These are phyloP conservation scores for Frankliniella fusca DNA, from an alignment of 2,888 invertebrate species.

Conservation along the genomic window DNA sequence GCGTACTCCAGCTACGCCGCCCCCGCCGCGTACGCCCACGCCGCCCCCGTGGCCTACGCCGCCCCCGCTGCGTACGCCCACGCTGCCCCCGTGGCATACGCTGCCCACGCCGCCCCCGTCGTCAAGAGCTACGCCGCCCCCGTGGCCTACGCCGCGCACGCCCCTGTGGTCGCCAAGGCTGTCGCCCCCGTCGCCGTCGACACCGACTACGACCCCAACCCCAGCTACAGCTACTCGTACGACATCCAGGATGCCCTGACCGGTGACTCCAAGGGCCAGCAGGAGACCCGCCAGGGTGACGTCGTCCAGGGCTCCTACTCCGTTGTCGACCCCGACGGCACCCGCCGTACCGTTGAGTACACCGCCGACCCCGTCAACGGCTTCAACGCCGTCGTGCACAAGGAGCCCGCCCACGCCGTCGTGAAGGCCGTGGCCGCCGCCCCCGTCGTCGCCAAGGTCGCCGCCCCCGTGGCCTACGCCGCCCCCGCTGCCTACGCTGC, in stretches of 20 bases:
- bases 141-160: conserved; percentile 42
- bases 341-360: too few relatives aligned
- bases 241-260: conserved; percentile 54
- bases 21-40: conserved; percentile 35
- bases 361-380: background rate
- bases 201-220: conserved; percentile 51
- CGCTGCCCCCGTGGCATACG: conserved; percentile 40
- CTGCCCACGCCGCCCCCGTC: conserved; percentile 30
- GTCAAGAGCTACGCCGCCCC: conserved; percentile 35
- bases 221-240: conserved; percentile 54
- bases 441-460: conserved; percentile 53
- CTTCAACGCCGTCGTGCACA: conserved; percentile 1
- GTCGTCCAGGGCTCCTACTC: conserved; percentile 55
- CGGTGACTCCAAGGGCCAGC: conserved; percentile 55
- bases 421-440: conserved; percentile 50
- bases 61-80: conserved; percentile 35
- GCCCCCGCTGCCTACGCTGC: conserved; percentile 39
- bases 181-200: conserved; percentile 40
- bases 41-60: conserved; percentile 32
- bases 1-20: conserved; percentile 35
- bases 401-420: background rate
- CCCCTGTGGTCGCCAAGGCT: conserved; percentile 37
- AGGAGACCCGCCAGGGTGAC: conserved; percentile 53
- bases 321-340: conserved; percentile 39
- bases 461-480: conserved; percentile 43